Conservation (phyloP, 2,888 invertebrate genomes). For the Eristalinus aeneus region DNA sequence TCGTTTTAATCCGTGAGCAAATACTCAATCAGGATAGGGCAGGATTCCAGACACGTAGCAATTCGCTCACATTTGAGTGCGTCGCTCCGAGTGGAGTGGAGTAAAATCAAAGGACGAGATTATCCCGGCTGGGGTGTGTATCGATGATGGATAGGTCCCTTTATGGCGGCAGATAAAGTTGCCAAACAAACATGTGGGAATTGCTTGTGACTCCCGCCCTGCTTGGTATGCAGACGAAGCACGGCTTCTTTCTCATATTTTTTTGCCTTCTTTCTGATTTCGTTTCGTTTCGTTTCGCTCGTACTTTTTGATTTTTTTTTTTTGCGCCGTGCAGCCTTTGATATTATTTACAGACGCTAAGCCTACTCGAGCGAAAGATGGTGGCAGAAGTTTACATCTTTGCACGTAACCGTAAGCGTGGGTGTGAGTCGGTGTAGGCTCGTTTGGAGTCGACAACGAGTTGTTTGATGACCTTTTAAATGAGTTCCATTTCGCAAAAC, state of each 20-base stretch:
- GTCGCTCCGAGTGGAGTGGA: constrained; percentile 44
- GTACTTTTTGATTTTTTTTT: neutral
- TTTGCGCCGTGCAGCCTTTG: constrained; percentile 17
- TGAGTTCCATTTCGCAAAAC: neutral
- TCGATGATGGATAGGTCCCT: constrained; percentile 62
- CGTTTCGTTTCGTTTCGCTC: neutral
- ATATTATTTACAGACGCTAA: constrained; percentile 66
- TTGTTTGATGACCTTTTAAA: neutral
- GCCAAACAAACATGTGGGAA: constrained; percentile 55
- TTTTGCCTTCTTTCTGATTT: neutral
- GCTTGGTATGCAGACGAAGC: constrained; percentile 63
- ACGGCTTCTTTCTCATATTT: neutral
- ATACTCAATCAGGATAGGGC: constrained; percentile 67
- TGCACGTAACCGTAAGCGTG: neutral
- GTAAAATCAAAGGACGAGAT: constrained; percentile 67
- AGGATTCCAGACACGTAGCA: constrained; percentile 66
- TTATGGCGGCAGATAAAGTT: constrained; percentile 66
- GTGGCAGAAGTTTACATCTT: neutral
- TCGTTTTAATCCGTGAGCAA: constrained; percentile 60
- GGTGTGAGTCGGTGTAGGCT: neutral
- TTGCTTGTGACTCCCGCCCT: constrained; percentile 46
- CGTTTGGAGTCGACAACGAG: neutral
- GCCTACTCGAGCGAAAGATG: constrained; percentile 58
- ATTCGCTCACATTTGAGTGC: constrained; percentile 63
- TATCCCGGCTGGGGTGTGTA: constrained; percentile 35